Percentiles rank a stretch among this genome's conserved stretches.
These are phyloP conservation scores for Falco cherrug DNA, from an alignment of 2,797 vertebrate species.

Conservation along the genomic window DNA sequence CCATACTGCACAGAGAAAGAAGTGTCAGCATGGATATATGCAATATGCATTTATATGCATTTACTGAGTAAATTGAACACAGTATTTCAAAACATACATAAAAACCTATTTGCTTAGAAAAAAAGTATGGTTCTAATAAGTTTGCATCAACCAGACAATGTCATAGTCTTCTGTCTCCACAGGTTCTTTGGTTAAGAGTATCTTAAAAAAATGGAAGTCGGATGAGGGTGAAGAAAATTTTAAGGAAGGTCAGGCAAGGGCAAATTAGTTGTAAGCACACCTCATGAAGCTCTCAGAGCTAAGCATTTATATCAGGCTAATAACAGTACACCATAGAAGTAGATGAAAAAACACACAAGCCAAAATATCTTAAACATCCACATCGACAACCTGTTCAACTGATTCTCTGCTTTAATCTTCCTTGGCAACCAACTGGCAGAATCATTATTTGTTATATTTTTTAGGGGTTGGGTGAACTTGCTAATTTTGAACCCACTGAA, in stretches of 20 bases:
- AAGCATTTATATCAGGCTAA: neutral
- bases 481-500: neutral
- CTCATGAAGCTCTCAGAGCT: neutral
- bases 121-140: neutral
- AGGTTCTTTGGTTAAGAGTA: neutral
- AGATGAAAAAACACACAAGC: neutral
- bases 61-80: neutral
- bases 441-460: neutral
- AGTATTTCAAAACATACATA: neutral
- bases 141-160: rapidly evolving
- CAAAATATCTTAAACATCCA: neutral
- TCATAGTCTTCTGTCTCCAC: neutral
- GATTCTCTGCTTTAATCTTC: neutral
- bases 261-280: neutral
- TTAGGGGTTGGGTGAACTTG: neutral
- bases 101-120: neutral
- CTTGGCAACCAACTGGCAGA: neutral
- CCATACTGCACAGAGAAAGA: neutral
- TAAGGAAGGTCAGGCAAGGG: neutral
- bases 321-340: neutral
- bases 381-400: neutral
- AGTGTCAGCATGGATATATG: neutral
- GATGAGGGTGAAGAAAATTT: rapidly evolving
- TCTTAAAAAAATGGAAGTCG: neutral
- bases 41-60: neutral